Conservation (phyloP, 2,797 vertebrate species). For the Fratercula arctica region DNA sequence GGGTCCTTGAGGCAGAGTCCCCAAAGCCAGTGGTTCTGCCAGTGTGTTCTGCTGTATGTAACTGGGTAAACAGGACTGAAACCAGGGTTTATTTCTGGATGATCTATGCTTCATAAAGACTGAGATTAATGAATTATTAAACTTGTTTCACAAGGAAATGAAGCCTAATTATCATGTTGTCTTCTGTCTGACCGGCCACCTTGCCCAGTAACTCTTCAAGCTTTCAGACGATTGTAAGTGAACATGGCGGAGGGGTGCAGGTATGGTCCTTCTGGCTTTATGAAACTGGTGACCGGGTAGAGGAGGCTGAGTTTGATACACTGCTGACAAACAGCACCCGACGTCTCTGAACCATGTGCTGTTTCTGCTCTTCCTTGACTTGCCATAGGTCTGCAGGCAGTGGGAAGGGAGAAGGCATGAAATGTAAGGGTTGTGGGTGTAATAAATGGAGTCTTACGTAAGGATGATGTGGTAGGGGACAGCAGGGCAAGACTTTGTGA, state of each 20-base stretch:
- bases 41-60: not conserved
- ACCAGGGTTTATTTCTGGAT: not conserved
- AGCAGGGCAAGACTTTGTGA: not conserved
- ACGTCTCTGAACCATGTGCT: rapidly evolving
- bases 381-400: not conserved
- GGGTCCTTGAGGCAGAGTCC: not conserved
- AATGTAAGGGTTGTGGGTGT: not conserved
- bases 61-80: not conserved
- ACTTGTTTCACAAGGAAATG: not conserved
- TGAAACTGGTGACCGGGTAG: not conserved
- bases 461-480: not conserved
- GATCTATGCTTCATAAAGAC: not conserved
- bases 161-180: not conserved
- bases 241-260: not conserved
- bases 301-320: not conserved
- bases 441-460: not conserved
- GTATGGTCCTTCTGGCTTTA: not conserved
- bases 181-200: not conserved
- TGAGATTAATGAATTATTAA: not conserved
- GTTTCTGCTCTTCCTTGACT: not conserved
- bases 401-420: not conserved
- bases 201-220: not conserved
- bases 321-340: not conserved
- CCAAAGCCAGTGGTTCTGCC: not conserved
- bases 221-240: not conserved